Percentiles rank a stretch among this genome's conserved stretches.
phyloP scores from a whole-genome alignment of 64 coral and sea anemone genomes.

The Montipora capricornis region DNA sequence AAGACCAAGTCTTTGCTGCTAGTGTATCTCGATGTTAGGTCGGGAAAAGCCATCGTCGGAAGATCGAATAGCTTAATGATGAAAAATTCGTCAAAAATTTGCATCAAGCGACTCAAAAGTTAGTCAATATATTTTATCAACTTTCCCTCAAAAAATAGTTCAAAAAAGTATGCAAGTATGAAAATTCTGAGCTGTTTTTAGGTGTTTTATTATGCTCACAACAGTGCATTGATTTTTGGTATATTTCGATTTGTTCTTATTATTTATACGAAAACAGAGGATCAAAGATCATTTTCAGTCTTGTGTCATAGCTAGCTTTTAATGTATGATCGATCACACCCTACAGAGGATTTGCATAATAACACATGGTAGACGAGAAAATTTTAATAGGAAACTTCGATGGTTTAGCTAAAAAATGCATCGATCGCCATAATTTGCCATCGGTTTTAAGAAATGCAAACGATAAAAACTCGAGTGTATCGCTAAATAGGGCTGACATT shows the following conservation, averaged over 20 bases:
- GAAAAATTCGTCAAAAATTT: too few relatives aligned
- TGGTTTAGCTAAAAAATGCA: not conserved
- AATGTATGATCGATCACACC: slow-evolving; percentile 2
- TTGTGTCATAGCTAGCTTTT: not conserved
- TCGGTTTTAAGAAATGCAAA: not conserved
- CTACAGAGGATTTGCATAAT: slow-evolving; percentile 2
- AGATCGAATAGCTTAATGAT: too few relatives aligned
- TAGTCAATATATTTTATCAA: too few relatives aligned
- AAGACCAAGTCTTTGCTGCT: too few relatives aligned
- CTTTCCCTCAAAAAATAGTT: too few relatives aligned
- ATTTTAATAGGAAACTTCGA: not conserved
- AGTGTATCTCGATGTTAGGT: too few relatives aligned
- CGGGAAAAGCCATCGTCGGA: too few relatives aligned
- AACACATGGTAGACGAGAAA: not conserved
- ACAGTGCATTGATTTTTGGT: too few relatives aligned
- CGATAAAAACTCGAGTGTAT: not conserved
- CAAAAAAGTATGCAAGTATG: too few relatives aligned
- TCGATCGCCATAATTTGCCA: not conserved
- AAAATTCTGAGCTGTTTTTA: too few relatives aligned
- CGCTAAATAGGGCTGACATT: not conserved
- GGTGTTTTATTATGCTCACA: too few relatives aligned
- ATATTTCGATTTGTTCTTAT: not conserved
- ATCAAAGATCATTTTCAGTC: not conserved
- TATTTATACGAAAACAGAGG: not conserved
- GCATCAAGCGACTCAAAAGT: too few relatives aligned